phyloP scores from a whole-genome alignment of 2,888 invertebrate species.

The Branchellion lobata region DNA sequence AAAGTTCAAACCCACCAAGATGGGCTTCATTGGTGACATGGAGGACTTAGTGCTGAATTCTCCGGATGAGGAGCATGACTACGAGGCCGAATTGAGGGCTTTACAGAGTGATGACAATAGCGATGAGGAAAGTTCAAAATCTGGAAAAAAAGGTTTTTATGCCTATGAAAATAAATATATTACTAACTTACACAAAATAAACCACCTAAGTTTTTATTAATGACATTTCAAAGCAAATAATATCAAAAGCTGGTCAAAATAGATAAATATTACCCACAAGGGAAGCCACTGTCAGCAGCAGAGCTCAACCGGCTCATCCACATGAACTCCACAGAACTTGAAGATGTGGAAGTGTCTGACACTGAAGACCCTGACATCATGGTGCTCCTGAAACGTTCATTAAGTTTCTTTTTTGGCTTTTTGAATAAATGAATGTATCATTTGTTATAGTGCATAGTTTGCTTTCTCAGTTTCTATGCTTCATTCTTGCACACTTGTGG shows the following conservation, averaged over 20 bases:
- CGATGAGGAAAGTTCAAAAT: conserved; percentile 41
- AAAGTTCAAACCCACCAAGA: too few relatives aligned
- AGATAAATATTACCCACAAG: background rate
- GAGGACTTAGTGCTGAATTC: conserved; percentile 45
- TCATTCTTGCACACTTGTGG: too few relatives aligned
- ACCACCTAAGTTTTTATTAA: too few relatives aligned
- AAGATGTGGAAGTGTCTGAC: conserved; percentile 71
- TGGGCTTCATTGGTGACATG: conserved; percentile 42
- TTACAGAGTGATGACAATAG: conserved; percentile 63
- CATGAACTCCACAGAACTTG: conserved; percentile 75
- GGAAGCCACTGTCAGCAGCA: conserved; percentile 35
- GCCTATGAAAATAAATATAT: too few relatives aligned
- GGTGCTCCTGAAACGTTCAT: too few relatives aligned
- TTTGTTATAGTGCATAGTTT: too few relatives aligned
- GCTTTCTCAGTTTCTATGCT: too few relatives aligned
- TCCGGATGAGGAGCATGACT: conserved; percentile 67
- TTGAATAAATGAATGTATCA: too few relatives aligned
- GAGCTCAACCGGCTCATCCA: conserved; percentile 66
- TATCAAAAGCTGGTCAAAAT: background rate
- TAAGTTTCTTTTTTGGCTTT: too few relatives aligned
- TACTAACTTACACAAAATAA: too few relatives aligned
- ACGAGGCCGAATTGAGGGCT: conserved; percentile 83
- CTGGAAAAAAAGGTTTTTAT: conserved; percentile 37
- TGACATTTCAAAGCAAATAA: background rate
- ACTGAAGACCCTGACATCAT: conserved; percentile 70